These are phyloP conservation scores for Lomographa bimaculata DNA, from an alignment of 2,888 invertebrate species.

Conservation along the genomic window DNA sequence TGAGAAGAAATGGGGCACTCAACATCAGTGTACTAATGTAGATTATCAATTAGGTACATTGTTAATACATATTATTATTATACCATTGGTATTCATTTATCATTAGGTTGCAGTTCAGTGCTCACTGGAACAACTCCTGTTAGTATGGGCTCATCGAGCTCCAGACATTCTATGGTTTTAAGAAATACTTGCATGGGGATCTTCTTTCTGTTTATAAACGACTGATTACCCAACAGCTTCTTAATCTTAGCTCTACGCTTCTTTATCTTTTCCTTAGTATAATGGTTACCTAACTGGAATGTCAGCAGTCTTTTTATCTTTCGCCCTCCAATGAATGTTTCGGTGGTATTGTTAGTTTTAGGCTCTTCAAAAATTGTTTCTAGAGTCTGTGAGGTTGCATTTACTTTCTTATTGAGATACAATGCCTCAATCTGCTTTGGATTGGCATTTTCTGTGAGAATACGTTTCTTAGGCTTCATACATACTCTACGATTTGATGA, in stretches of 20 bases:
- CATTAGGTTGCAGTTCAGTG: conserved; percentile 32
- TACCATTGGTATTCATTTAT: too few relatives aligned
- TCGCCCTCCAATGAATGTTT: conserved; percentile 74
- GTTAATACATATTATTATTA: too few relatives aligned
- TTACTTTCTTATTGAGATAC: conserved; percentile 83
- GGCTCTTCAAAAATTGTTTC: conserved; percentile 87
- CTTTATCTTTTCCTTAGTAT: conserved; percentile 81
- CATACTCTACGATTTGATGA: conserved; percentile 72
- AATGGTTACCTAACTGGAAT: conserved; percentile 76
- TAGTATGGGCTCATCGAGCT: conserved; percentile 68
- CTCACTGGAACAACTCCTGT: conserved; percentile 49
- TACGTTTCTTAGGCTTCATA: conserved; percentile 74
- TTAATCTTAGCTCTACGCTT: conserved; percentile 84
- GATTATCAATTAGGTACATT: too few relatives aligned
- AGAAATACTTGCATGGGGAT: conserved; percentile 83
- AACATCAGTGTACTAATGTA: too few relatives aligned
- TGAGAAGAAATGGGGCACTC: too few relatives aligned
- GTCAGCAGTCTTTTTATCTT: conserved; percentile 84
- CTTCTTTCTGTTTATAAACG: conserved; percentile 75
- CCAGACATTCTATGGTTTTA: conserved; percentile 79
- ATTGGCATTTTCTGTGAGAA: conserved; percentile 62
- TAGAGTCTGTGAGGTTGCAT: conserved; percentile 76
- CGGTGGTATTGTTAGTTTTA: conserved; percentile 66
- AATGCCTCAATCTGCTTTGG: conserved; percentile 78
- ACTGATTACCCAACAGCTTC: conserved; percentile 78